Evolutionary conservation across 2,797 vertebrate species (phyloP), one percentile per base, ranked within the genome.

Genomic region (Rachycentron canadum): DNA sequence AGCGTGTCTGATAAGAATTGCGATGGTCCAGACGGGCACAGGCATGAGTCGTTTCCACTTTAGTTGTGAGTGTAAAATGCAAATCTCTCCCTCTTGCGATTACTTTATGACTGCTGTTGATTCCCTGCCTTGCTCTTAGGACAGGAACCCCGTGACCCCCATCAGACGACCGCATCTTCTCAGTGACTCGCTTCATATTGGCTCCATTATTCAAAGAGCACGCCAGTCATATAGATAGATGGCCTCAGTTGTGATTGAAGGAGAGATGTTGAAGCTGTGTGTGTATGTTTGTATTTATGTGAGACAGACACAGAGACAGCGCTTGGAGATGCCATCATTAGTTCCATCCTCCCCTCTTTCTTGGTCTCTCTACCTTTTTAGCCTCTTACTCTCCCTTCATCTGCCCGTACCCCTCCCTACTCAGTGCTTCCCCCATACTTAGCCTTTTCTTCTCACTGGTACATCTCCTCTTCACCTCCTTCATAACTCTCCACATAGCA

Each of bases 131-230:
- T 90, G 81, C 89, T 89, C 90, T 71, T 47, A 38, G 91, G 87
- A 88, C 78, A 41, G 57, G 79, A 93, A 93, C 89, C 91, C 82
- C 45, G 65, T 91, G 93, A 93, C 92, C 91, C 86, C 83, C 89
- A 92, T 94, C 92, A 94, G 79, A 91, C 80, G 73, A 78, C 73
- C 91, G 82, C 84, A 93, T 93, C 89, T 90, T 86, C 82, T 92
- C 91, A 90, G 91, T 92, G 89, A 93, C 91, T 88, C 63, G 62
- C 90, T 88, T 87, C 84, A 89, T 92, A 94, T 94, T 93, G 90
- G 92, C 82, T 90, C 88, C 86, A 92, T 95, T 94, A 94, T 94
- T 95, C 89, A 91, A 90, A 93, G 90, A 89, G 88, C 92, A 92
- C 92, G 91, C 75, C 83, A 79, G 79, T 76, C 81, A 40, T 76